Percentiles rank a stretch among this genome's conserved stretches.
Evolutionary conservation across 1,140 invertebrate species (phyloP).

Genomic region (Drosophila ananassae): DNA sequence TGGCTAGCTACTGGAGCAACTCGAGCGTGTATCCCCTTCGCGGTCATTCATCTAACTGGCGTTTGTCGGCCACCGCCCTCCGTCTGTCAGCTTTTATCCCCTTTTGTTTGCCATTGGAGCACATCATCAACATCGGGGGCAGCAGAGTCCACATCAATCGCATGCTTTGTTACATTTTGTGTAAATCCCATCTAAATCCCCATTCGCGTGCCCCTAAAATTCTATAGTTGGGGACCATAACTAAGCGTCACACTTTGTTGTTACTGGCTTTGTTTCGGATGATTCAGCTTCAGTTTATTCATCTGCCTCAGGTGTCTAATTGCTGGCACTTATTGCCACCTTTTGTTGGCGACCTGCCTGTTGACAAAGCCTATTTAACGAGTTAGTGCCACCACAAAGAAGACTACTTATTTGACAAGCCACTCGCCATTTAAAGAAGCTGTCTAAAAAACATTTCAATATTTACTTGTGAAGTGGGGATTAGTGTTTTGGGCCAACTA

Average conservation of each 20-base stretch:
- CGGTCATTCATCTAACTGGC: constrained; percentile 41
- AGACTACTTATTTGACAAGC: neutral
- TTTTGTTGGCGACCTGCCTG: constrained; percentile 10
- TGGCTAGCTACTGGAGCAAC: constrained; percentile 15
- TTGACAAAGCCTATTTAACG: constrained; percentile 10
- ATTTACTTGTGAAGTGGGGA: neutral
- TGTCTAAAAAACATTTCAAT: neutral
- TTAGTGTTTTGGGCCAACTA: no score
- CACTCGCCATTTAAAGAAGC: neutral
- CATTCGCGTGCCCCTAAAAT: constrained; percentile 36
- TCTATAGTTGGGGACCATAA: neutral
- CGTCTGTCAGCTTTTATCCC: neutral
- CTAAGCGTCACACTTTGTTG: neutral
- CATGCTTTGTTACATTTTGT: constrained; percentile 17
- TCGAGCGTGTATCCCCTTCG: constrained; percentile 42
- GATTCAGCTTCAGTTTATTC: constrained; percentile 21
- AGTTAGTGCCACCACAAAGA: neutral
- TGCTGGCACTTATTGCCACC: constrained; percentile 14
- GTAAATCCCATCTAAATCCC: constrained; percentile 47
- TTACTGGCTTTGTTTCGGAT: neutral
- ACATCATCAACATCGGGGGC: constrained; percentile 9
- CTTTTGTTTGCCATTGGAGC: constrained; percentile 20
- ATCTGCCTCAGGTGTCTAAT: constrained; percentile 36
- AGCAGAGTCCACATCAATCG: constrained; percentile 24
- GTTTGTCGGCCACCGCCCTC: constrained; percentile 6